Evolutionary conservation across 2,888 invertebrate genomes (phyloP).

Genomic region (Lathronympha strigana): DNA sequence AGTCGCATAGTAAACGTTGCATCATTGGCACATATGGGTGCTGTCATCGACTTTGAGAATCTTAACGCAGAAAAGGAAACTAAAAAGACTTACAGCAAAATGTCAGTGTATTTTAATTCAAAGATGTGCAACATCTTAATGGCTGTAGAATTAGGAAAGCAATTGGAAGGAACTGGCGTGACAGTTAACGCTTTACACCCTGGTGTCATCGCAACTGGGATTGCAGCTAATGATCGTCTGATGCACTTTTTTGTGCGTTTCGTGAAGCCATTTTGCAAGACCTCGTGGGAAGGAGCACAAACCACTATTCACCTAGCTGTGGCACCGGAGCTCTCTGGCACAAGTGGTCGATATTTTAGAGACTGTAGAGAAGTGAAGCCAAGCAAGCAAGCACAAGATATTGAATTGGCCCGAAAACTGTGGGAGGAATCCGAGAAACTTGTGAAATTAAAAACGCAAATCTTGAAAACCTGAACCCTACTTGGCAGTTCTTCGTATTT

Average conservation of each 20-base stretch:
- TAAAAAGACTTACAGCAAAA: slow-evolving; percentile 37
- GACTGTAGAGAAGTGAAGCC: slow-evolving; percentile 67
- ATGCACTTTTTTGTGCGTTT: background rate
- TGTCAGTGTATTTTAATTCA: slow-evolving; percentile 53
- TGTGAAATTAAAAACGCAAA: slow-evolving; percentile 16
- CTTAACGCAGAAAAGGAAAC: slow-evolving; percentile 54
- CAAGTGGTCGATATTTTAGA: slow-evolving; percentile 84
- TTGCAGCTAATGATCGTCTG: slow-evolving; percentile 48
- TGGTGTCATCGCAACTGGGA: slow-evolving; percentile 89
- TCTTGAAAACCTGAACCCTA: too few species aligned
- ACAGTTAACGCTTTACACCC: slow-evolving; percentile 93
- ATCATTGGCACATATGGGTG: slow-evolving; percentile 72
- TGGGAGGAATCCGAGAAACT: slow-evolving; percentile 26
- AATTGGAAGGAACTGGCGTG: slow-evolving; percentile 87
- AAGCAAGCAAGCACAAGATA: slow-evolving; percentile 69
- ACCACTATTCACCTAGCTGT: slow-evolving; percentile 73
- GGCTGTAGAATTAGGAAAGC: slow-evolving; percentile 87
- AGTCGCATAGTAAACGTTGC: slow-evolving; percentile 79
- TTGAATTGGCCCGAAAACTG: slow-evolving; percentile 55
- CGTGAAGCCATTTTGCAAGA: slow-evolving; percentile 25
- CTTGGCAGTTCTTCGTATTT: too few species aligned
- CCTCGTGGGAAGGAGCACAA: slow-evolving; percentile 43
- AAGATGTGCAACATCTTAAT: slow-evolving; percentile 86
- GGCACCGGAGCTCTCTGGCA: slow-evolving; percentile 71
- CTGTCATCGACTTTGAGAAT: slow-evolving; percentile 46